These are phyloP conservation scores for Ammospiza nelsoni DNA, from an alignment of 2,113 vertebrate genomes.

Conservation along the genomic window DNA sequence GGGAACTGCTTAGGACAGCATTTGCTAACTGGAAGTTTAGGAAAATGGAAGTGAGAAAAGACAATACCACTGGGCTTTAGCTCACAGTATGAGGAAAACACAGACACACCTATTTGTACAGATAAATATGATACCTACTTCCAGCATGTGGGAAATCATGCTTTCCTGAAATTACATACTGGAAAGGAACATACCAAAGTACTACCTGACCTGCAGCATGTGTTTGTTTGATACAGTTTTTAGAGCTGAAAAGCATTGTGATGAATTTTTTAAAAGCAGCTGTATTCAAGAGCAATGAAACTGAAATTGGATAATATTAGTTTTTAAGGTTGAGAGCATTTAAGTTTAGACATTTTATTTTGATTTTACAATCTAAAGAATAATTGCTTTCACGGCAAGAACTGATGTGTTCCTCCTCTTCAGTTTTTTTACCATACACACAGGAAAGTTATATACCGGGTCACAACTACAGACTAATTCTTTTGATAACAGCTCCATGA, in stretches of 20 bases:
- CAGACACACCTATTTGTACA: not conserved
- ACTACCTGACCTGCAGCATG: not conserved
- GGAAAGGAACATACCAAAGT: not conserved
- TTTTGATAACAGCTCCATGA: not conserved
- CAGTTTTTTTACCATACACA: not conserved
- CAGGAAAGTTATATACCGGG: too few species aligned
- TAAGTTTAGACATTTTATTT: not conserved
- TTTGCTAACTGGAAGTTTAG: not conserved
- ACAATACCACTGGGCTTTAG: not conserved
- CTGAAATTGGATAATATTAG: not conserved
- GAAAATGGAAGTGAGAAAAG: not conserved
- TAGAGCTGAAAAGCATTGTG: not conserved
- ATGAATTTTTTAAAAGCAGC: not conserved
- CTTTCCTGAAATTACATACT: not conserved
- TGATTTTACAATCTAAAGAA: not conserved
- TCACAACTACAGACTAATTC: not conserved
- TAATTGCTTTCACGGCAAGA: not conserved
- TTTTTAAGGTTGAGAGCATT: not conserved
- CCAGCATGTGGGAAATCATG: not conserved
- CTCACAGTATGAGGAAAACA: not conserved
- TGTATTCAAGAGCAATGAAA: not conserved
- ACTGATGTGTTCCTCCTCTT: not conserved
- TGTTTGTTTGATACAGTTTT: not conserved
- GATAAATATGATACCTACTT: not conserved
- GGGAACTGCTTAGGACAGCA: not conserved